These are phyloP conservation scores for Morphnarchus princeps DNA, from an alignment of 2,113 vertebrate species.

Conservation along the genomic window DNA sequence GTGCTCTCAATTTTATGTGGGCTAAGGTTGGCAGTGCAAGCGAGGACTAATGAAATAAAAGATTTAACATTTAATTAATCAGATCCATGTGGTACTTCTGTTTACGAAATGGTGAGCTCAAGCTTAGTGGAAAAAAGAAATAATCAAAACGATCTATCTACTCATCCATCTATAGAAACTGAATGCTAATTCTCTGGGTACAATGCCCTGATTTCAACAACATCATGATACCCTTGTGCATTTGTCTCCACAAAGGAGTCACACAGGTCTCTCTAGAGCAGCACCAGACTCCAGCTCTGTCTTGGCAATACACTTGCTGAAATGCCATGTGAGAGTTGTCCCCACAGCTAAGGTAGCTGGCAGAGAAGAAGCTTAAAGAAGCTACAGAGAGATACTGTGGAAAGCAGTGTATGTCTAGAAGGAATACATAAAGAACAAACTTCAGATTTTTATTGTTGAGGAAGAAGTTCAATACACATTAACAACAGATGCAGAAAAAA, in stretches of 20 bases:
- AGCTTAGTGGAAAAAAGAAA: background rate
- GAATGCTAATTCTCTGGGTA: background rate
- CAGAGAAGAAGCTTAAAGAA: background rate
- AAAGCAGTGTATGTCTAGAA: background rate
- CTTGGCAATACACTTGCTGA: background rate
- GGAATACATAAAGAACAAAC: background rate
- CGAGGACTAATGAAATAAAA: background rate
- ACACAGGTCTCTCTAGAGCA: background rate
- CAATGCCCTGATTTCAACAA: background rate
- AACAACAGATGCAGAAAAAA: background rate
- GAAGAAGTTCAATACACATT: background rate
- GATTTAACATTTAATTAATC: background rate
- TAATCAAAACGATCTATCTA: background rate
- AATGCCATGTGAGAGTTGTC: background rate
- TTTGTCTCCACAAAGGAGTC: background rate
- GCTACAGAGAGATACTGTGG: background rate
- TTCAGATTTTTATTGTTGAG: background rate
- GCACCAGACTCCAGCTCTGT: background rate
- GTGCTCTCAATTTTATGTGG: background rate
- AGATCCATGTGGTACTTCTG: background rate
- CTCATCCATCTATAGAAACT: background rate
- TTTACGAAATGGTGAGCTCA: background rate
- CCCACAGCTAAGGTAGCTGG: background rate
- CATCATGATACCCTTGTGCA: background rate
- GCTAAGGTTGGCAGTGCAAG: background rate